Percentiles rank a stretch among this genome's conserved stretches.
phyloP scores from a whole-genome alignment of 2,113 vertebrate genomes.

The Danionella cerebrum region DNA sequence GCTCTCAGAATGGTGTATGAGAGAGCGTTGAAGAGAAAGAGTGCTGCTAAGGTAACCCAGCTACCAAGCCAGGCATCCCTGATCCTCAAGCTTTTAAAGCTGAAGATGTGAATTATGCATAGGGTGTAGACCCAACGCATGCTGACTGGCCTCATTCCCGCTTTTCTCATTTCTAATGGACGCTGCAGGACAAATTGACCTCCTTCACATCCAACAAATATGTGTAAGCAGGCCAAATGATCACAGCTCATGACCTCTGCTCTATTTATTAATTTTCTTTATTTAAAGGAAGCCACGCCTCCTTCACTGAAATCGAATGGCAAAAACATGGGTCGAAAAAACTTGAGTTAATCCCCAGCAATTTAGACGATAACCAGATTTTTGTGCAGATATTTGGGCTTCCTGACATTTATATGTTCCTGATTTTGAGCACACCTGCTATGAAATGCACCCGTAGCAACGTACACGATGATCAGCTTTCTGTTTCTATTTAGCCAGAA shows the following conservation, averaged over 20 bases:
- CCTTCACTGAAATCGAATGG: no score
- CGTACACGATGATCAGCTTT: no score
- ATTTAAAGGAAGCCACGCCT: no score
- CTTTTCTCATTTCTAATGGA: constrained; percentile 16
- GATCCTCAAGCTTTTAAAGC: constrained; percentile 60
- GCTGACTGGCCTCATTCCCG: constrained; percentile 8
- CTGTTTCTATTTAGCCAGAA: no score
- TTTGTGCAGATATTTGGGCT: no score
- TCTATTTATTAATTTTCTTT: no score
- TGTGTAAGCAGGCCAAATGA: not conserved
- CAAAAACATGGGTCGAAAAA: no score
- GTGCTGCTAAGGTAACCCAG: constrained; percentile 43
- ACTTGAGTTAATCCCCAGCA: no score
- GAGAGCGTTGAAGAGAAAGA: constrained; percentile 26
- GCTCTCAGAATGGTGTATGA: constrained; percentile 31
- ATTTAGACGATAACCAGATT: no score
- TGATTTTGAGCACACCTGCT: no score
- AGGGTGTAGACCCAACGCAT: constrained; percentile 41
- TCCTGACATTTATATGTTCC: no score
- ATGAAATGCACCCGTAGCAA: no score
- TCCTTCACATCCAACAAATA: not conserved
- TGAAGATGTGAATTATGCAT: constrained; percentile 62
- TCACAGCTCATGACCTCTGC: not conserved
- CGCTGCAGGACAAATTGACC: constrained; percentile 13
- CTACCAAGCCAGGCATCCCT: constrained; percentile 55